Percentiles rank a stretch among this genome's conserved stretches.
Evolutionary conservation across 2,888 invertebrate genomes (phyloP).

Genomic region (Macrophya alboannulata): DNA sequence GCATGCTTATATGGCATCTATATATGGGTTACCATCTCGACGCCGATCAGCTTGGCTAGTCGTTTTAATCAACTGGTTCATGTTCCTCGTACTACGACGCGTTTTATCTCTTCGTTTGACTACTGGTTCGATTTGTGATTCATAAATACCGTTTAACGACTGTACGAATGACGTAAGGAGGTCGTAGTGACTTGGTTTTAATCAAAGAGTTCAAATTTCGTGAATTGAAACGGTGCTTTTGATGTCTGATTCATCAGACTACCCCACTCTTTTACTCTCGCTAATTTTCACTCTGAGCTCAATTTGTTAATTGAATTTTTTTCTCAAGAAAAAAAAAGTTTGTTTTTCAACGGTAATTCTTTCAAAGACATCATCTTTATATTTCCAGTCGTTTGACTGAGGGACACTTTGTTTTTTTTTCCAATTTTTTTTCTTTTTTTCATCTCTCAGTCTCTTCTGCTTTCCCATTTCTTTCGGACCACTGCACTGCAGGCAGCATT

Average conservation of each 20-base stretch:
- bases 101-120: conserved; percentile 36
- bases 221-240: conserved; percentile 3
- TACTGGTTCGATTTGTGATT: conserved; percentile 31
- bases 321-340: neutral
- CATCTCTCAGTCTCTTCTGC: neutral
- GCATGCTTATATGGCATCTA: neutral
- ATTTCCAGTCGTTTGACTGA: neutral
- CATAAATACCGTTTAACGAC: conserved; percentile 45
- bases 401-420: neutral
- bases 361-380: neutral
- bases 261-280: neutral
- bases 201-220: neutral
- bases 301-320: conserved; percentile 4
- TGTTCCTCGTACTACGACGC: conserved; percentile 14
- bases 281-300: neutral
- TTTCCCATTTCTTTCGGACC: neutral
- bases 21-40: conserved; percentile 25
- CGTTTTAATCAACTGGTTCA: conserved; percentile 45
- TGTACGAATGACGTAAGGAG: neutral
- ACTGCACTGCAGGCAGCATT: neutral
- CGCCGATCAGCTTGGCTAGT: conserved; percentile 3
- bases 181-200: neutral
- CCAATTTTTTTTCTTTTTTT: neutral
- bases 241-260: conserved; percentile 5
- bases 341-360: neutral